Base-by-base conservation (phyloP, 2,888 invertebrate species). In the Diloba caeruleocephala region DNA sequence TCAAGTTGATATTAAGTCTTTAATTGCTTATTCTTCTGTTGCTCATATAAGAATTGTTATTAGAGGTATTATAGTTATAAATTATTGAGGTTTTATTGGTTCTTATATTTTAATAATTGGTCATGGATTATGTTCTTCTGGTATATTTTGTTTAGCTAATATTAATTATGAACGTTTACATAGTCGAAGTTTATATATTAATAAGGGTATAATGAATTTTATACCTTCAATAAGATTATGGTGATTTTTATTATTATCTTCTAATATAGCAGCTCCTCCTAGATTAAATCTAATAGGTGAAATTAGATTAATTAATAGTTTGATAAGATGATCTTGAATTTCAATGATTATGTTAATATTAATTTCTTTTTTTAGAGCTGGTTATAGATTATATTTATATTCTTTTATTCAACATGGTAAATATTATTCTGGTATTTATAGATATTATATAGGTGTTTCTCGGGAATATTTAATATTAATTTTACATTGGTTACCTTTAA, bases 1-100 rank as follows among this genome's bases (percentile, higher is more conserved):
- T 63, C 95, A 96, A 82, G 89, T 93, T 44, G 96, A 96, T 94
- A 92, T 96, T 85, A 96, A 96, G 74, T 92, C 95, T 64, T 94
- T 96, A 90, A 95, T 96, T 94, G 96, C 96, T 83, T 96, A 96
- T 92, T 96, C 96, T 67, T 96, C 96, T 26, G 95, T 96, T 0
- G 94, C 94, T 68, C 96, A 96, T 93, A 96, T 96, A 88, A 93
- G 95, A 6, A 74, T 96, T 76, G 94, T 95, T 14, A 89, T 96
- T 84, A 74, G 92, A 0, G 94, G 94, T 0, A 80, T 95, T 82
- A 89, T 95, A 93, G 93, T 94, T 42, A 85, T 95, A 82, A 93
- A 82, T 85, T 90, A 90, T 87, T 94, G 93, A 53, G 94, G 95
- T 0, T 85, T 89, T 76, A 75, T 84, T 55, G 94, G 95, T 0